phyloP scores from a whole-genome alignment of 2,113 vertebrate genomes.

The Paralichthys olivaceus region DNA sequence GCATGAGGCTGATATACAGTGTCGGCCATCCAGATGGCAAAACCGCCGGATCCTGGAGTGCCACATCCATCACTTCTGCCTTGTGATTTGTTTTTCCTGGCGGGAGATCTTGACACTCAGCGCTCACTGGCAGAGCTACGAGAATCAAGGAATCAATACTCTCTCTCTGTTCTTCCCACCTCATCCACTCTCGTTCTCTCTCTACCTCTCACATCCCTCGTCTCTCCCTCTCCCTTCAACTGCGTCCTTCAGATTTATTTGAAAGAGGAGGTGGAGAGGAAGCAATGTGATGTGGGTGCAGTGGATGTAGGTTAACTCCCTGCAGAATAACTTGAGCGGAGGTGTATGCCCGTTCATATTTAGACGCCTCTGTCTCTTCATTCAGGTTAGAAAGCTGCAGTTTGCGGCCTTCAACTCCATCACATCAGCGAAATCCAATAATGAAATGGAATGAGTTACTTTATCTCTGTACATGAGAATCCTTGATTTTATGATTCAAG shows the following conservation, averaged over 20 bases:
- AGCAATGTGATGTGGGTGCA: conserved; percentile 56
- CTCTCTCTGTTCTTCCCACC: conserved; percentile 60
- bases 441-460: conserved; percentile 8
- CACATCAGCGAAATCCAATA: conserved; percentile 24
- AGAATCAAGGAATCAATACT: conserved; percentile 83
- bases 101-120: conserved; percentile 80
- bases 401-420: conserved; percentile 6
- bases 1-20: conserved; percentile 81
- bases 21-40: conserved; percentile 82
- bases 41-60: conserved; percentile 78
- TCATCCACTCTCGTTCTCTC: conserved; percentile 45
- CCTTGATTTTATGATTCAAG: conserved; percentile 18
- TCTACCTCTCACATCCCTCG: conserved; percentile 17
- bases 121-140: conserved; percentile 79
- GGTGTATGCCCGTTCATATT: conserved; percentile 57
- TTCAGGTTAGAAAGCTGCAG: conserved; percentile 42
- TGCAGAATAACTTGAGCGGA: conserved; percentile 50
- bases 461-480: background rate
- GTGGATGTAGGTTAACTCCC: conserved; percentile 72
- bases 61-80: conserved; percentile 85
- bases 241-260: conserved; percentile 67
- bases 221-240: conserved; percentile 43
- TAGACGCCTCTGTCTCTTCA: conserved; percentile 38
- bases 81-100: conserved; percentile 84
- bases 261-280: conserved; percentile 52